phyloP scores from a whole-genome alignment of 2,888 invertebrate species.

The Macrosiphum euphorbiae region DNA sequence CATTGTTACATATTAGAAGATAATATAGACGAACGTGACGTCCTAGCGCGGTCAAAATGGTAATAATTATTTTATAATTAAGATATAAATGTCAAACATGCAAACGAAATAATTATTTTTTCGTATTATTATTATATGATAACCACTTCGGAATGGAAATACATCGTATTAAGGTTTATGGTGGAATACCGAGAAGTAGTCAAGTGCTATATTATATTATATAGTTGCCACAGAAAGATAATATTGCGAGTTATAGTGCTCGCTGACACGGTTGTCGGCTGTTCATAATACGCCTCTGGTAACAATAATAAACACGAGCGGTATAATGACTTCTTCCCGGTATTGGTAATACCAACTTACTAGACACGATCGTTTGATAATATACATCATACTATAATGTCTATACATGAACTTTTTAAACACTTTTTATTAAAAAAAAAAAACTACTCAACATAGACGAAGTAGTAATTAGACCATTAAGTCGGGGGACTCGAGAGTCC shows the following conservation, averaged over 20 bases:
- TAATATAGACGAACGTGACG: no score
- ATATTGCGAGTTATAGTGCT: background rate
- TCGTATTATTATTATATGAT: background rate
- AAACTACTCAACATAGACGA: background rate
- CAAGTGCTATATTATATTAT: background rate
- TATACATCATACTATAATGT: background rate
- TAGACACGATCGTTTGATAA: background rate
- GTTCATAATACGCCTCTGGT: background rate
- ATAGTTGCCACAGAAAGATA: background rate
- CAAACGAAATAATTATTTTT: background rate
- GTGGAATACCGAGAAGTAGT: background rate
- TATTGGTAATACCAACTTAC: background rate
- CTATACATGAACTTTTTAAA: background rate
- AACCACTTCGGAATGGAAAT: background rate
- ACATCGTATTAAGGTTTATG: background rate
- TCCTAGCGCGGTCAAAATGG: no score
- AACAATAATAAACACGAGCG: background rate
- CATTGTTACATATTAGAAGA: no score
- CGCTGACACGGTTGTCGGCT: background rate
- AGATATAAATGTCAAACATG: background rate
- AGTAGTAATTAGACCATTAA: background rate
- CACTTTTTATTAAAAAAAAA: background rate
- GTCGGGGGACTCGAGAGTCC: background rate
- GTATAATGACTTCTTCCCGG: background rate
- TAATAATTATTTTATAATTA: no score